phyloP scores from a whole-genome alignment of 1,140 invertebrate genomes.

The Drosophila azteca region DNA sequence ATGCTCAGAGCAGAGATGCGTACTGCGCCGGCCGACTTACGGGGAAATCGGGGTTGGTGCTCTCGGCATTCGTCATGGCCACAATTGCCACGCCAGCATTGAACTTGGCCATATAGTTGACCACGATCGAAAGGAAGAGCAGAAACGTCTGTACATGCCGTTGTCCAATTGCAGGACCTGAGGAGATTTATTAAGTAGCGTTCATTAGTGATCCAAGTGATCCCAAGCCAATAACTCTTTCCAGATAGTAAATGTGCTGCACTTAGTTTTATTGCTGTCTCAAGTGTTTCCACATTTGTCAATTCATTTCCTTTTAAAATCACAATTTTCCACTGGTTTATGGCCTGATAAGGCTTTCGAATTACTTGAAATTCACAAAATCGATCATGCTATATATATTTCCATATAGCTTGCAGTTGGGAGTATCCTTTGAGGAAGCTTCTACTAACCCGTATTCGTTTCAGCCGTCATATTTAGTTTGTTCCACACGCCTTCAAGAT shows the following conservation, averaged over 20 bases:
- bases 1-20: neutral
- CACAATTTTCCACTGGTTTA: neutral
- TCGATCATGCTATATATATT: too few species aligned
- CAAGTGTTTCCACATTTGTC: neutral
- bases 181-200: neutral
- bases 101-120: constrained; percentile 69
- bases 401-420: too few species aligned
- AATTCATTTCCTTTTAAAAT: constrained; percentile 9
- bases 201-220: neutral
- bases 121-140: constrained; percentile 68
- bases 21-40: too few species aligned
- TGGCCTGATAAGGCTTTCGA: neutral
- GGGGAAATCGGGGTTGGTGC: constrained; percentile 65
- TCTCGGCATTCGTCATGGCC: constrained; percentile 74
- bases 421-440: neutral
- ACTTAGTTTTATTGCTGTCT: too few species aligned
- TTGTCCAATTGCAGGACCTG: constrained; percentile 67
- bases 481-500: constrained; percentile 32
- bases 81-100: constrained; percentile 74
- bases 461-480: constrained; percentile 40
- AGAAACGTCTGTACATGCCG: constrained; percentile 70
- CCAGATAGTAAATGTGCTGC: too few species aligned
- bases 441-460: constrained; percentile 47
- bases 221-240: too few species aligned
- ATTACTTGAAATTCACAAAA: too few species aligned